These are phyloP conservation scores for Leucoraja erinaceus DNA, from an alignment of 2,113 vertebrate species.

Conservation along the genomic window DNA sequence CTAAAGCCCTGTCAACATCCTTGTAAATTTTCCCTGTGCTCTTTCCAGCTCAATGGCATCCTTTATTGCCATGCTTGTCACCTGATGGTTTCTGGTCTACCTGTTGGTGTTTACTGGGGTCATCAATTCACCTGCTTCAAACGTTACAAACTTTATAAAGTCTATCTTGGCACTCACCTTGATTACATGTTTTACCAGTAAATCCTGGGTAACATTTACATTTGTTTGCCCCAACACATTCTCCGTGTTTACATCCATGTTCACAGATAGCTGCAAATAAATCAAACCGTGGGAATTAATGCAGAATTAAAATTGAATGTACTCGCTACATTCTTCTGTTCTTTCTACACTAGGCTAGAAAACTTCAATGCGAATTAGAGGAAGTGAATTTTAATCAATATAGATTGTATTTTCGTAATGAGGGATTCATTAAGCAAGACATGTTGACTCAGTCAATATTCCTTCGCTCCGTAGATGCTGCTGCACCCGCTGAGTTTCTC, in stretches of 20 bases:
- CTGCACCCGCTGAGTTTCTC: too few relatives aligned
- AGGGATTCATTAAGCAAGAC: not conserved
- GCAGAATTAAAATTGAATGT: not conserved
- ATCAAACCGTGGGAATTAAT: conserved; percentile 44
- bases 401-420: not conserved
- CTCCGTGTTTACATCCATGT: conserved; percentile 82
- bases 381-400: not conserved
- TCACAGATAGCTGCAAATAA: conserved; percentile 73
- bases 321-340: not conserved
- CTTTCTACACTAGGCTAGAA: not conserved
- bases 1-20: too few relatives aligned
- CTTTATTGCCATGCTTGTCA: too few relatives aligned
- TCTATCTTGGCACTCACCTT: conserved; percentile 62
- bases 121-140: not conserved
- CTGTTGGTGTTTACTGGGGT: not conserved
- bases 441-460: too few relatives aligned
- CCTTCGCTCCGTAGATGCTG: too few relatives aligned
- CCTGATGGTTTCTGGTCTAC: not conserved
- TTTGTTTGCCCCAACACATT: conserved; percentile 82
- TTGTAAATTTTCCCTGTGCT: too few relatives aligned
- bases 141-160: not conserved
- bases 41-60: too few relatives aligned
- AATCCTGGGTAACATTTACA: conserved; percentile 90
- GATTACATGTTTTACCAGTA: conserved; percentile 80
- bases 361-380: not conserved